These are phyloP conservation scores for Aphrocallistes beatrix DNA, from an alignment of 37 sponge, comb jelly and placozoan genomes.

Conservation along the genomic window DNA sequence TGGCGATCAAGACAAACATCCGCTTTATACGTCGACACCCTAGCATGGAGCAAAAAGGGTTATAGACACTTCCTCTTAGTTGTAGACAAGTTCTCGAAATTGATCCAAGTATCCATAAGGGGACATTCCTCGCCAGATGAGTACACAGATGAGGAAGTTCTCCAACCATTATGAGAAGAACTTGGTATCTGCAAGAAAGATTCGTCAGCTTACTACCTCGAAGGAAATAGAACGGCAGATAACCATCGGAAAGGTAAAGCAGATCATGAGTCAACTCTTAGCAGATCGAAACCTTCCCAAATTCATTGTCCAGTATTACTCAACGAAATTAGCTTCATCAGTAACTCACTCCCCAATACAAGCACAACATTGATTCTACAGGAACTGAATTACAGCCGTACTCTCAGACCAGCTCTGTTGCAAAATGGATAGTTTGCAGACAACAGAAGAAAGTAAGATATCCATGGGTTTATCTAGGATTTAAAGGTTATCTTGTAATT, in stretches of 20 bases:
- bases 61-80: conserved; percentile 6
- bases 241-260: neutral
- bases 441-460: neutral
- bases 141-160: neutral
- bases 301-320: neutral
- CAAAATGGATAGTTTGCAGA: neutral
- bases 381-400: neutral
- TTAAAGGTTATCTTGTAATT: no score
- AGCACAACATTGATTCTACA: neutral
- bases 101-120: neutral
- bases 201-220: neutral
- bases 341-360: neutral
- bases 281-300: neutral
- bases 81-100: neutral
- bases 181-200: neutral
- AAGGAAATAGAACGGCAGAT: neutral
- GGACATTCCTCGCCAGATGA: neutral
- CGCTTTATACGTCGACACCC: neutral
- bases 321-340: neutral
- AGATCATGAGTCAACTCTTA: conserved; percentile 2
- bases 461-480: no score
- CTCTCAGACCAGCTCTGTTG: neutral
- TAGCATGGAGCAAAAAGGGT: neutral
- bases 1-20: neutral
- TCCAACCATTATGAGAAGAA: neutral